Evolutionary conservation across 2,113 vertebrate genomes (phyloP).

Genomic region (Melierax canorus): DNA sequence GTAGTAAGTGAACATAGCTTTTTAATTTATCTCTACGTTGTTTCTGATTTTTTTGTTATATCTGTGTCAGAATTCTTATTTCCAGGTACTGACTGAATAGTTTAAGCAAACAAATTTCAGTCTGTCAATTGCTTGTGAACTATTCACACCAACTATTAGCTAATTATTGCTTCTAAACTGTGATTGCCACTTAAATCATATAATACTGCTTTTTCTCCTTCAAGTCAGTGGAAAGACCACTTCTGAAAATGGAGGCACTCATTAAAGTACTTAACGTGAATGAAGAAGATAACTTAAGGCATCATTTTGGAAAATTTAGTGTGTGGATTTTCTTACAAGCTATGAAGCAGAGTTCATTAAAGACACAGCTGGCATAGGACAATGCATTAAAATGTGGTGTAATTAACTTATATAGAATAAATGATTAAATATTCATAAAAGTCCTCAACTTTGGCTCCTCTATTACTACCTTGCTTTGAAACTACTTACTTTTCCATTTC

Average conservation of each 20-base stretch:
- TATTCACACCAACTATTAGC: background rate
- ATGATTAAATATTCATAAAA: background rate
- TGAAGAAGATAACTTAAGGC: background rate
- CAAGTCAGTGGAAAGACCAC: background rate
- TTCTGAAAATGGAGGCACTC: background rate
- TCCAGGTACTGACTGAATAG: background rate
- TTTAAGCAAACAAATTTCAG: background rate
- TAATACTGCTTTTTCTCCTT: background rate
- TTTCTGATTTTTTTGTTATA: background rate
- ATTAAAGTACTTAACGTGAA: background rate
- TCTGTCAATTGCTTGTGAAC: background rate
- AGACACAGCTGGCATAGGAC: background rate
- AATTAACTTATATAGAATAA: background rate
- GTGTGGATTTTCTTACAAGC: background rate
- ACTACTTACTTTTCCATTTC: background rate
- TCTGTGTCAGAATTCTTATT: background rate
- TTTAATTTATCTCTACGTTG: background rate
- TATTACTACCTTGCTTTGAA: background rate
- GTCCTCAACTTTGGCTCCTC: background rate
- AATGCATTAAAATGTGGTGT: background rate
- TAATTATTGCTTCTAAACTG: background rate
- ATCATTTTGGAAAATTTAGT: background rate
- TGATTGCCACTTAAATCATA: background rate
- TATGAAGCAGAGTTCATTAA: background rate
- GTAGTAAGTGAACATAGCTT: background rate